Base-by-base conservation (phyloP, 2,888 invertebrate genomes). In the Yponomeuta sedellus region DNA sequence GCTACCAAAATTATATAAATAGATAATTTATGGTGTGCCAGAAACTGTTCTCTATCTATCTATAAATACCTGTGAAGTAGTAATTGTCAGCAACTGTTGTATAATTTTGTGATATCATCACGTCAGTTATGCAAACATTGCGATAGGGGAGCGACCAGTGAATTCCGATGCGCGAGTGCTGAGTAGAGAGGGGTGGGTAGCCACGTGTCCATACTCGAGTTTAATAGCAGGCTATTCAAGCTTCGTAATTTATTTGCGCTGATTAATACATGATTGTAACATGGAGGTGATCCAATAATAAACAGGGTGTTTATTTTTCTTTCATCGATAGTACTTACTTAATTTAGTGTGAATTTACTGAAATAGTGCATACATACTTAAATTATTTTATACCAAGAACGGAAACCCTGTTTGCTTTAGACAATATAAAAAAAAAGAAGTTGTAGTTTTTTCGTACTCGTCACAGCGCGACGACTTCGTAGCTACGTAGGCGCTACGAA, bases 81-180 rank as follows among this genome's bases (percentile, higher is more conserved):
- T 5, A 52, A 64, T 64, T 25, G 19, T 12, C 0, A 69, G 84
- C 87, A 86, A 83, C 78, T 88, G 87, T 75, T 73, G 70, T 69
- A 72, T 74, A 80, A 76, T 81, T 79, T 77, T 71, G 77, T 82
- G 79, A 77, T 52, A 82, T 88, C 88, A 89, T 88, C 88, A 80
- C 77, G 86, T 89, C 88, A 88, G 87, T 82, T 82, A 89, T 88
- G 88, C 86, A 85, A 83, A 82, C 78, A 83, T 76, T 71, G 77
- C 74, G 71, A 67, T 67, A 73, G 80, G 82, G 85, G 77, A 25
- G 28, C 11, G 44, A 20, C 1, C 19, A 64, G 44, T 19, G 64
- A 56, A 64, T 57, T 57, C 28, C 61, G 10, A 34, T 73, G 72
- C 69, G 58, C 20, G 66, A 70, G 67, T 65, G 69, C 67, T 70